These are phyloP conservation scores for Lepus oiostolus DNA, from an alignment of 2,797 vertebrate species.

Conservation along the genomic window DNA sequence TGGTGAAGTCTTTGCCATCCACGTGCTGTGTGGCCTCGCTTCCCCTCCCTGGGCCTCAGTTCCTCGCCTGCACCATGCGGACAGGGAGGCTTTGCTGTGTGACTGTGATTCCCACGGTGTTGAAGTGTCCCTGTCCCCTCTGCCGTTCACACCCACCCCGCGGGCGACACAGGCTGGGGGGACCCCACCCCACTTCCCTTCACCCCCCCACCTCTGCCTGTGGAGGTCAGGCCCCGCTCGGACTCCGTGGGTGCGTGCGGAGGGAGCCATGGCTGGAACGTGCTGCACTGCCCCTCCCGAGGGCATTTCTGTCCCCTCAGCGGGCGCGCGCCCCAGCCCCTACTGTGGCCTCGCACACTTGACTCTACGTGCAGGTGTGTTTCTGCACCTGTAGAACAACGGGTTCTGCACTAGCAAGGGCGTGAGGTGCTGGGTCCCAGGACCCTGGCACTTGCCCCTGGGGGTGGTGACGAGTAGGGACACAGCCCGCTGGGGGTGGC, in stretches of 20 bases:
- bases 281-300: background rate
- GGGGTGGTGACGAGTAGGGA: background rate
- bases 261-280: background rate
- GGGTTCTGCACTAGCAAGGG: no score
- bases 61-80: no score
- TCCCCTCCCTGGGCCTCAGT: background rate
- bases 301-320: background rate
- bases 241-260: background rate
- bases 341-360: background rate
- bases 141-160: background rate
- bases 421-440: background rate
- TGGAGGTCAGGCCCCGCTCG: background rate
- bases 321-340: background rate
- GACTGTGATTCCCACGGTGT: no score
- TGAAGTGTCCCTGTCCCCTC: background rate
- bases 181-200: background rate
- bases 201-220: background rate
- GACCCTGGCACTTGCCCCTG: fast-evolving
- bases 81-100: no score
- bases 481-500: background rate
- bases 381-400: background rate
- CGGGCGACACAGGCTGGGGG: background rate
- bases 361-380: no score
- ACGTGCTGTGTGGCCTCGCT: background rate
- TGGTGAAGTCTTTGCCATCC: background rate